Base-by-base conservation (phyloP, 2,113 vertebrate species). In the Sylvicapra grimmia region DNA sequence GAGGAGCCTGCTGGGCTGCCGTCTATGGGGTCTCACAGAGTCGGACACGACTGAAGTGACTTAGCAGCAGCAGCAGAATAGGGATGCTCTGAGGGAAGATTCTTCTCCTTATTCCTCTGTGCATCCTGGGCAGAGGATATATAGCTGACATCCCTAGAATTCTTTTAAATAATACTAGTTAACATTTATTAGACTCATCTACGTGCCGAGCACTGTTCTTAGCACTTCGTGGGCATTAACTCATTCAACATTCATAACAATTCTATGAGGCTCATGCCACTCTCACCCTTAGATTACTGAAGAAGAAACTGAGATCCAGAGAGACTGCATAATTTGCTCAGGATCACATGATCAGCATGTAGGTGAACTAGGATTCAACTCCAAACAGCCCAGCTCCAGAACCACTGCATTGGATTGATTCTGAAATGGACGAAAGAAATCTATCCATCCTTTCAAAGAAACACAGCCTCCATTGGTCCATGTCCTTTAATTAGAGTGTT, bases 41-140 rank as follows among this genome's bases (percentile, higher is more conserved):
- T 56, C 2, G 7, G 54, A 56, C 54, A 56, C 0, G 6, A 19
- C 19, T 21, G 54, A 56, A 8, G 54, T 0, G 0, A 56, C 54
- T 56, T 56, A 56, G 54, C 54, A 56, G 54, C 19, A 56, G 54
- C 19, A 21, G 54, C 19, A 21, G 54, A 90, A 63, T 72, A 40
- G 16, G 63, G 33, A 36, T 54, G 27, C 33, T 94, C 51, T 56
- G 61, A 68, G 72, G 27, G 5, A 25, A 85, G 49, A 31, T 65
- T 5, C 18, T 31, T 19, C 23, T 15, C 12, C 47, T 72, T 47
- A 47, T 56, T 92, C 61, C 23, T 65, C 53, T 94, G 89, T 65
- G 51, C 44, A 75, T 65, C 29, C 59, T 15, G 10, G 53, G 2
- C 15, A 4, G 75, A 58, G 79, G 33, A 33, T n/a, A 72, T 31